Conservation (phyloP, 2,797 vertebrate genomes). For the Esox masquinongy region DNA sequence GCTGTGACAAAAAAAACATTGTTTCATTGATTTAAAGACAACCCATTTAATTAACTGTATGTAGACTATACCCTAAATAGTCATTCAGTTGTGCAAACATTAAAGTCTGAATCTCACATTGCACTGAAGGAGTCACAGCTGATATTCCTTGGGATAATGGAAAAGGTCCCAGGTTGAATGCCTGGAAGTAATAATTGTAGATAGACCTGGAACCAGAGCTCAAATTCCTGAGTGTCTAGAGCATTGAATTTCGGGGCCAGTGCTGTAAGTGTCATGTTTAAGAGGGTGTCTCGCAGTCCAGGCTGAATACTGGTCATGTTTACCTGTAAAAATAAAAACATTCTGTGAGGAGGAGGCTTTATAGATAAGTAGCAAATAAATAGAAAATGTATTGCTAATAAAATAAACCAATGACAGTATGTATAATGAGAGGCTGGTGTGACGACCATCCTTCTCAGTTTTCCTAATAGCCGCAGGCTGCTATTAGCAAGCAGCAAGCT, state of each 20-base stretch:
- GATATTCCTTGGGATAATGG: slow-evolving; percentile 54
- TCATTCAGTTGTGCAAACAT: not conserved
- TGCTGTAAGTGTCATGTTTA: slow-evolving; percentile 51
- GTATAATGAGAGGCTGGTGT: not conserved
- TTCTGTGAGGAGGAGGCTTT: not conserved
- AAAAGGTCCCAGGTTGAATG: slow-evolving; percentile 40
- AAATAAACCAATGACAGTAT: not conserved
- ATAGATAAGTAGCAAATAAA: not conserved
- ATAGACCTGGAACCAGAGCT: slow-evolving; percentile 60
- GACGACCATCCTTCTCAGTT: not conserved
- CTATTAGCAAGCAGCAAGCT: no score
- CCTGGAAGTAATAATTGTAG: slow-evolving; percentile 52
- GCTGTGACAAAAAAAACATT: slow-evolving; percentile 35
- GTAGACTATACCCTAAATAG: no score
- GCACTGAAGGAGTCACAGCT: slow-evolving; percentile 58
- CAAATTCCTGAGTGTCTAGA: slow-evolving; percentile 32
- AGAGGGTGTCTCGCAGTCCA: slow-evolving; percentile 39
- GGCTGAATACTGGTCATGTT: slow-evolving; percentile 42
- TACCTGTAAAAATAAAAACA: slow-evolving; percentile 35
- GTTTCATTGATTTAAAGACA: not conserved
- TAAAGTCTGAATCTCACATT: slow-evolving; percentile 49
- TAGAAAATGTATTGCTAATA: not conserved
- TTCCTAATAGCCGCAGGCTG: no score
- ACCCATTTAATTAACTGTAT: not conserved
- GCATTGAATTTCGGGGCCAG: slow-evolving; percentile 36